Base-by-base conservation (phyloP, 2,113 vertebrate genomes). In the Trinectes maculatus region DNA sequence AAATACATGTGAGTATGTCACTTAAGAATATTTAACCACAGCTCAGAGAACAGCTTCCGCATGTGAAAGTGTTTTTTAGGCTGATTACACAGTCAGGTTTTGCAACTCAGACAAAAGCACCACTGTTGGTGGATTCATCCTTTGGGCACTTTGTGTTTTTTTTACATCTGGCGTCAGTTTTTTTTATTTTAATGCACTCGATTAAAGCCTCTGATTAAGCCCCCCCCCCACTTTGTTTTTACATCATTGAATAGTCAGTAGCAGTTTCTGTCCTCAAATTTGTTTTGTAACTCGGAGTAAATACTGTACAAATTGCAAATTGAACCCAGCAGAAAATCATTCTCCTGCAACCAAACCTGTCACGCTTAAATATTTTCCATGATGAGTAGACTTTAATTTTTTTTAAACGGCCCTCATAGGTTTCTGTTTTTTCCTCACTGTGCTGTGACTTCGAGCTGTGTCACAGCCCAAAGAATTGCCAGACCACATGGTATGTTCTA, bases 401-500 rank as follows among this genome's bases (percentile, higher is more conserved):
- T n/a, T 63, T 36, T 26, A 19, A 57, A 60, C 24, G 12, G 40
- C 37, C 29, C 16, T 47, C 24, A 6, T 2, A 36, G 53, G 49
- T 78, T 63, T 74, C 12, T 26, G 3, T 55, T 42, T 64, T 46
- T n/a, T 49, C 39, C 46, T 66, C 53, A 22, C 57, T 39, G 8
- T 43, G 4, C 36, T 60, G 58, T 44, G 70, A 66, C 51, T 77
- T 44, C 9, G 15, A 77, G 46, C 44, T 71, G 63, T 64, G 47
- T 72, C 71, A 18, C 46, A 18, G 49, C 39, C 8, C 39, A 62
- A 56, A 65, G 29, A 28, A 43, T 57, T 29, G 48, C 39, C 48
- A 60, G 60, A 55, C 54, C 47, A n/a, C 40, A 42, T 60, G 33
- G 52, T 79, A 26, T 57, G 31, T 8, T 56, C 31, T 31, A 62